phyloP scores from a whole-genome alignment of 2,888 invertebrate species.

The Bombyx huttoni region DNA sequence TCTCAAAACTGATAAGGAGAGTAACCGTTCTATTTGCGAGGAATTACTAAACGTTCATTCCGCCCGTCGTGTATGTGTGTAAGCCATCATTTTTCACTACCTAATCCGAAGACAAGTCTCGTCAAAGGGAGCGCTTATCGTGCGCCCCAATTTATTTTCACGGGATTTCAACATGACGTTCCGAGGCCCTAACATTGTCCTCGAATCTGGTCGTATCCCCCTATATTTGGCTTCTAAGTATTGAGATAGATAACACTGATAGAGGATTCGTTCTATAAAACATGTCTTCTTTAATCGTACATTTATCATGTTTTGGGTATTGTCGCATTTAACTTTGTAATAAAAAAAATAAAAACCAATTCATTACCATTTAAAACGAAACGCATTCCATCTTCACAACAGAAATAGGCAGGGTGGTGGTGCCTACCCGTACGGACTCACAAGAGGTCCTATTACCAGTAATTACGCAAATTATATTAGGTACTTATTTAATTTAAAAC shows the following conservation, averaged over 20 bases:
- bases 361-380: no score
- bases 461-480: no score
- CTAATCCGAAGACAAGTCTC: constrained; percentile 64
- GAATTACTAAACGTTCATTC: constrained; percentile 35
- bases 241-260: neutral
- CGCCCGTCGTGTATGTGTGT: constrained; percentile 31
- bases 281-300: neutral
- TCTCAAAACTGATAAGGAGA: neutral
- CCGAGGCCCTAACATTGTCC: constrained; percentile 1
- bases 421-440: no score
- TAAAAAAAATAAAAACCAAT: no score
- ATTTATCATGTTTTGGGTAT: neutral
- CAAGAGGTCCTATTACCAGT: no score
- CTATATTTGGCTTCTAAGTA: neutral
- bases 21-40: constrained; percentile 2
- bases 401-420: no score
- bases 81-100: constrained; percentile 67
- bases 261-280: neutral
- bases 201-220: neutral
- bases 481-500: no score
- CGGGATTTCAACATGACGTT: constrained; percentile 48
- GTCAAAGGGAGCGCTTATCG: constrained; percentile 70
- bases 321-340: no score
- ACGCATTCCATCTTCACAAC: no score
- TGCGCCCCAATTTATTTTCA: constrained; percentile 61